Evolutionary conservation across 2,797 vertebrate genomes (phyloP).

Genomic region (Nannoperca obscura): DNA sequence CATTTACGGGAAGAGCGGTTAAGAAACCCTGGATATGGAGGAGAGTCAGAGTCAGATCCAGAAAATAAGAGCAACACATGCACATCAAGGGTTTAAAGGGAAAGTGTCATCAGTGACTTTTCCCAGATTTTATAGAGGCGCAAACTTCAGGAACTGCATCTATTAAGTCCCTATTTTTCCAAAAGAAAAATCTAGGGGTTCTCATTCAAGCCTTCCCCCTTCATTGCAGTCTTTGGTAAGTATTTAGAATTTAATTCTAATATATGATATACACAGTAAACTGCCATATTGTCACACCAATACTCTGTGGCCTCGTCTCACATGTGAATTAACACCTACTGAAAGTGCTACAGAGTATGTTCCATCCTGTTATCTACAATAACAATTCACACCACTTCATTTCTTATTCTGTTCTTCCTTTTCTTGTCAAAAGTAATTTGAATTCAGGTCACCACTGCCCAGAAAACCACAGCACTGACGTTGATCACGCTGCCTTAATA

Average conservation of each 20-base stretch:
- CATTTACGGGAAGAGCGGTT: constrained; percentile 10
- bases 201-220: background rate
- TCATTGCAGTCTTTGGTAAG: background rate
- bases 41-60: constrained; percentile 1
- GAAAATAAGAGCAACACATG: background rate
- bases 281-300: background rate
- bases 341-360: background rate
- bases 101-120: background rate
- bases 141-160: background rate
- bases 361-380: background rate
- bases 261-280: background rate
- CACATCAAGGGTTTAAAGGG: background rate
- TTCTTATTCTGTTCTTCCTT: constrained; percentile 16
- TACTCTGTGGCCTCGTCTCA: background rate
- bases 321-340: background rate
- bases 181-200: background rate
- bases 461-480: background rate
- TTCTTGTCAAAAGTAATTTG: background rate
- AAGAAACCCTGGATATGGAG: constrained; percentile 37
- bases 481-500: background rate
- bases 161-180: background rate
- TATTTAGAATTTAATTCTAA: background rate
- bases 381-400: constrained; percentile 2
- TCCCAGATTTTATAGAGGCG: background rate
- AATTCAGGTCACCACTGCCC: background rate